phyloP scores from a whole-genome alignment of 2,113 vertebrate species.

The Donacobius atricapilla region DNA sequence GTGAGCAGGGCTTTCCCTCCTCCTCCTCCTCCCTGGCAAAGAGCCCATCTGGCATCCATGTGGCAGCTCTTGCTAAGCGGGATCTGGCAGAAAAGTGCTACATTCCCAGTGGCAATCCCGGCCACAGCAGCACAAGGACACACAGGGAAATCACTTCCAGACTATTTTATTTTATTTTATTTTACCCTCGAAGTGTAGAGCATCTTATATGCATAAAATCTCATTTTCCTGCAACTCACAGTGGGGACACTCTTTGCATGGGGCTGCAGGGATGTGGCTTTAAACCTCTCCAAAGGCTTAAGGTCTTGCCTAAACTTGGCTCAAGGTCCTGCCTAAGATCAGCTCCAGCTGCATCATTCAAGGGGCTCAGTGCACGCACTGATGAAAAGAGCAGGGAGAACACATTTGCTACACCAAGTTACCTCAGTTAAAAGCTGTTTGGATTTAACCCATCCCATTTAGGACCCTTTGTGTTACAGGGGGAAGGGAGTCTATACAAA shows the following conservation, averaged over 20 bases:
- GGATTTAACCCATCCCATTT: not conserved
- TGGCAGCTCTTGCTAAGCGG: not conserved
- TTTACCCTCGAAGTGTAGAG: not conserved
- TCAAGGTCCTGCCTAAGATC: not conserved
- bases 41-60: slow-evolving; percentile 53
- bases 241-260: not conserved
- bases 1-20: not conserved
- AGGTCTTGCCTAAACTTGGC: not conserved
- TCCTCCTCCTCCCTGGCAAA: slow-evolving; percentile 3
- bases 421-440: not conserved
- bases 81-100: slow-evolving; percentile 27
- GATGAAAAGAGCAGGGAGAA: not conserved
- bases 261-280: not conserved
- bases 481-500: not conserved
- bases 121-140: not conserved
- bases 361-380: not conserved
- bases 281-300: not conserved
- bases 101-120: not conserved
- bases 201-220: not conserved
- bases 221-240: not conserved
- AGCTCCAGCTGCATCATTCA: not conserved
- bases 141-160: slow-evolving; percentile 31
- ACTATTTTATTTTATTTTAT: not conserved
- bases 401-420: not conserved
- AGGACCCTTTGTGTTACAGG: not conserved